Conservation (phyloP, 2,888 invertebrate genomes). For the Alentia gelatinosa region DNA sequence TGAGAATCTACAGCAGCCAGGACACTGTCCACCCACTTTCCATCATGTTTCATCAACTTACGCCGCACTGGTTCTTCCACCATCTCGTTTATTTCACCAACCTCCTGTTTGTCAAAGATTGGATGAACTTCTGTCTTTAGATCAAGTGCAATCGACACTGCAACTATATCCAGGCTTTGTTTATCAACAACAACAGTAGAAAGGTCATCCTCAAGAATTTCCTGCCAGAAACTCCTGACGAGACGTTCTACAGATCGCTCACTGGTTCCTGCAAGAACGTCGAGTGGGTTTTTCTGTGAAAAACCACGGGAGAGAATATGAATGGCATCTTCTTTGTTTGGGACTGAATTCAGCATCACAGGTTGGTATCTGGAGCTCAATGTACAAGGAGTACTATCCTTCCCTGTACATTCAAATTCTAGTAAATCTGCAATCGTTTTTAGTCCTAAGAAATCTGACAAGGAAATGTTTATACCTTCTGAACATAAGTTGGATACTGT, state of each 20-base stretch:
- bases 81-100: slow-evolving; percentile 51
- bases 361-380: neutral
- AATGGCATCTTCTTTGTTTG: slow-evolving; percentile 12
- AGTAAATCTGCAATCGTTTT: neutral
- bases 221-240: slow-evolving; percentile 46
- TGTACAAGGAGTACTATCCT: neutral
- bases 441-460: neutral
- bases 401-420: neutral
- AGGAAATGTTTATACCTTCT: neutral
- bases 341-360: neutral
- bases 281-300: slow-evolving; percentile 51
- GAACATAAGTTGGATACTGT: neutral
- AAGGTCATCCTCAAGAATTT: slow-evolving; percentile 30
- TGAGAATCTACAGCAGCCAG: slow-evolving; percentile 29
- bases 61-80: slow-evolving; percentile 52
- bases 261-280: slow-evolving; percentile 40
- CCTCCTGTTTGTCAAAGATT: slow-evolving; percentile 53
- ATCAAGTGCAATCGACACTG: neutral
- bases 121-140: slow-evolving; percentile 41
- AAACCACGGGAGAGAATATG: neutral
- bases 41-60: neutral
- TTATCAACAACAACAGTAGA: slow-evolving; percentile 49
- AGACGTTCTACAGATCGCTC: neutral
- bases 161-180: neutral
- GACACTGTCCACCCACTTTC: slow-evolving; percentile 31